phyloP scores from a whole-genome alignment of 2,888 invertebrate genomes.

The Leptopterna dolabrata region DNA sequence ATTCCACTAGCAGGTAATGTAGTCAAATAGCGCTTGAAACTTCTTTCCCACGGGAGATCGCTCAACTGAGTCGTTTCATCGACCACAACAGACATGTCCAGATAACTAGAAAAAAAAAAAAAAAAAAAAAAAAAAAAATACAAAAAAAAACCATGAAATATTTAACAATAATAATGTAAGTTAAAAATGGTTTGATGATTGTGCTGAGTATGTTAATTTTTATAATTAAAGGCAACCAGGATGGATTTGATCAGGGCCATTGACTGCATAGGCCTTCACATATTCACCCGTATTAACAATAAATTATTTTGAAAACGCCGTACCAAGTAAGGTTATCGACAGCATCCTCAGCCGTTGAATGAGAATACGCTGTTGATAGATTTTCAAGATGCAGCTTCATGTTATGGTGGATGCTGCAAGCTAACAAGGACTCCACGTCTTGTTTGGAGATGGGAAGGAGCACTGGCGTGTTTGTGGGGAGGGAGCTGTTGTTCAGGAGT shows the following conservation, averaged over 20 bases:
- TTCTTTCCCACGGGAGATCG: constrained; percentile 73
- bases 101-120: constrained; percentile 36
- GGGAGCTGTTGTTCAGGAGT: neutral
- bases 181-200: too few relatives aligned
- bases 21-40: constrained; percentile 73
- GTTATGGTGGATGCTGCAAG: constrained; percentile 24
- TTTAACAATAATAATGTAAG: neutral
- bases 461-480: neutral
- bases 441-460: constrained; percentile 30
- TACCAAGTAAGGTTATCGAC: neutral
- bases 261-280: too few relatives aligned
- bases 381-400: constrained; percentile 11
- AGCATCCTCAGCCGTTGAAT: constrained; percentile 39
- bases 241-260: too few relatives aligned
- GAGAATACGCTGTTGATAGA: constrained; percentile 40
- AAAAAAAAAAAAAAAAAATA: neutral
- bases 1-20: constrained; percentile 75
- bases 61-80: neutral
- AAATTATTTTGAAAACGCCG: too few relatives aligned
- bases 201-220: too few relatives aligned
- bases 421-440: neutral
- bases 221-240: too few relatives aligned
- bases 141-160: too few relatives aligned
- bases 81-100: neutral
- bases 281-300: too few relatives aligned